Conservation (phyloP, 2,113 vertebrate genomes). For the Amphilophus citrinellus region DNA sequence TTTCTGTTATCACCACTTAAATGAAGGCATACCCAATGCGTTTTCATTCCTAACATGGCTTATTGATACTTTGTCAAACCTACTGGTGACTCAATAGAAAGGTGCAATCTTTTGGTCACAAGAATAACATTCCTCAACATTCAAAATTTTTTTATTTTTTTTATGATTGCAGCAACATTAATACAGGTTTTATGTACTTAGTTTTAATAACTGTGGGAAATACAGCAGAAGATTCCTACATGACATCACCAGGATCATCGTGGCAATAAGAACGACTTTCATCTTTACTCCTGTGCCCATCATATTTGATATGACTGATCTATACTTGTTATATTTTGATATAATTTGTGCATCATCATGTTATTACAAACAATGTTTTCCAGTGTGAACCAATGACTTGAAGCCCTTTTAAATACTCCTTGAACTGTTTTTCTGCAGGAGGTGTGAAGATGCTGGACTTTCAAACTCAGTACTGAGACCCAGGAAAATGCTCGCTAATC, state of each 20-base stretch:
- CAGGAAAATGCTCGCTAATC: not conserved
- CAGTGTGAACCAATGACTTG: not conserved
- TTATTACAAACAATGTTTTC: not conserved
- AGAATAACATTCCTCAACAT: not conserved
- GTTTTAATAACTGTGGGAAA: not conserved
- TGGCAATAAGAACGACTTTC: not conserved
- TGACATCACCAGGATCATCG: not conserved
- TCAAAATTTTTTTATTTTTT: not conserved
- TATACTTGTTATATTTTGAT: not conserved
- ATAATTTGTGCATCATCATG: not conserved
- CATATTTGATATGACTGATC: not conserved
- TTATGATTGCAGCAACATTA: not conserved
- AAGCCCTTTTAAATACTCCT: not conserved
- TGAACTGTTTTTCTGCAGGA: not conserved
- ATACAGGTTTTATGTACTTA: not conserved
- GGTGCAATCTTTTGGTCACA: not conserved
- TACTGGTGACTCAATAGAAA: not conserved
- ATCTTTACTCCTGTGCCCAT: not conserved
- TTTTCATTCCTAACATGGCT: slow-evolving; percentile 7
- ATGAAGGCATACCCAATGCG: slow-evolving; percentile 11
- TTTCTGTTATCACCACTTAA: slow-evolving; percentile 24
- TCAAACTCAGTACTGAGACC: not conserved
- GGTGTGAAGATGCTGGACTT: not conserved
- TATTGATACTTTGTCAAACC: slow-evolving; percentile 8
- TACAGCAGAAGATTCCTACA: not conserved